Evolutionary conservation across 2,888 invertebrate species (phyloP).

Genomic region (Allolobophora icterica): DNA sequence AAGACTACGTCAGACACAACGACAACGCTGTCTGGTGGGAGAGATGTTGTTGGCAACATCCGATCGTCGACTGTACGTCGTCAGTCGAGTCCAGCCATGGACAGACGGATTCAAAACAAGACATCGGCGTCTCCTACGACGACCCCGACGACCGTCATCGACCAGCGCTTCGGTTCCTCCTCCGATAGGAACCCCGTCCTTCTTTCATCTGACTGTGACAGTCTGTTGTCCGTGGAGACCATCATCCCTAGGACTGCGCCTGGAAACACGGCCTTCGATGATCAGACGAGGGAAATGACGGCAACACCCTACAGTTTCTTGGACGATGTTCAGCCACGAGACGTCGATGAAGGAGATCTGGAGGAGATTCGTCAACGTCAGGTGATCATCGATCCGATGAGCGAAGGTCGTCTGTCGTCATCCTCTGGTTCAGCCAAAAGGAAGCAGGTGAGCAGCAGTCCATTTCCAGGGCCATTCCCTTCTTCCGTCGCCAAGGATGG

Average conservation of each 20-base stretch:
- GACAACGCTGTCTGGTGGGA: not conserved
- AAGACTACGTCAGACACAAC: not conserved
- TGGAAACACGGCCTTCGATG: not conserved
- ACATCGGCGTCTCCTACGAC: not conserved
- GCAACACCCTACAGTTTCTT: not conserved
- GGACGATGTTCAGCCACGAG: not conserved
- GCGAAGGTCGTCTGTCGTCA: not conserved
- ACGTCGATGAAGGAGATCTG: not conserved
- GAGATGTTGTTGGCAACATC: not conserved
- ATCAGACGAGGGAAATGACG: not conserved
- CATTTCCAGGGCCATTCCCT: slow-evolving; percentile 4
- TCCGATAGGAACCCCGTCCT: not conserved
- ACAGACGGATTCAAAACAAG: too few relatives aligned
- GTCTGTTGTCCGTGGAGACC: not conserved
- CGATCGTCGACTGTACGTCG: too few relatives aligned
- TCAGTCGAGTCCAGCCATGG: too few relatives aligned
- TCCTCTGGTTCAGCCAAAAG: not conserved
- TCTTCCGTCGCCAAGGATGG: not conserved
- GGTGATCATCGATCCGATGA: not conserved
- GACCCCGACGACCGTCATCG: not conserved
- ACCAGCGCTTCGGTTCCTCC: not conserved
- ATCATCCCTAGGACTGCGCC: not conserved
- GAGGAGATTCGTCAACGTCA: not conserved
- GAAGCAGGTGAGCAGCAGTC: not conserved
- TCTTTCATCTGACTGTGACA: not conserved